Base-by-base conservation (phyloP, 2,797 vertebrate genomes). In the Rhabdomys pumilio region DNA sequence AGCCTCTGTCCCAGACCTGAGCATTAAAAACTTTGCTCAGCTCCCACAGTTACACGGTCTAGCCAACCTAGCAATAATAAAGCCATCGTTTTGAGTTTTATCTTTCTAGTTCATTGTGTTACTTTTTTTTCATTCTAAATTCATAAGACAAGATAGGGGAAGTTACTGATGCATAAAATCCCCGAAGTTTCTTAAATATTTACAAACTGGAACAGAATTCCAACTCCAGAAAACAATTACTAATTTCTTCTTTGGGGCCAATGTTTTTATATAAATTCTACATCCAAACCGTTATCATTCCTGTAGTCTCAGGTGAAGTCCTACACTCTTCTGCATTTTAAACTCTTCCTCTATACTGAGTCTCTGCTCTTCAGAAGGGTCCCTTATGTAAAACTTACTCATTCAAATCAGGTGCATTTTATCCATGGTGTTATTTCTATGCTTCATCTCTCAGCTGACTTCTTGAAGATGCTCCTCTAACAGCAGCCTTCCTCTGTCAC, bases 391-490 rank as follows among this genome's bases (percentile, higher is more conserved):
- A 79, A 50, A 67, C 82, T 79, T 76, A 34, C 29, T 3, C 53
- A 79, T 38, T 41, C 67, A 77, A 26, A 14, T 77, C 57, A 47
- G 22, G n/a, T 29, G 29, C 83, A 50, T 6, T 76, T 89, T 41
- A 73, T 79, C 69, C 1, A 17, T 0, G 22, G 57, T 13, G n/a
- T 79, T 91, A 73, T 77, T 61, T 77, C 38, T 84, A 6, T 53
- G 41, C 14, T 91, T 94, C 20, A 6, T 47, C 14, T 44, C 86
- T 57, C 22, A 59, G 4, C 3, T 79, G 38, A 13, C 73, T 73
- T 91, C 83, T 91, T 89, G n/a, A 90, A 89, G 65, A 22, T n/a
- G 12, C 29, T 38, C 76, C 34, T 77, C 1, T 89, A 65, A 85
- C 12, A 65, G 26, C 29, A 47, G 41, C 88, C 26, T 29, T 59